Conservation (phyloP, 2,797 vertebrate species). For the Bovichtus diacanthus region DNA sequence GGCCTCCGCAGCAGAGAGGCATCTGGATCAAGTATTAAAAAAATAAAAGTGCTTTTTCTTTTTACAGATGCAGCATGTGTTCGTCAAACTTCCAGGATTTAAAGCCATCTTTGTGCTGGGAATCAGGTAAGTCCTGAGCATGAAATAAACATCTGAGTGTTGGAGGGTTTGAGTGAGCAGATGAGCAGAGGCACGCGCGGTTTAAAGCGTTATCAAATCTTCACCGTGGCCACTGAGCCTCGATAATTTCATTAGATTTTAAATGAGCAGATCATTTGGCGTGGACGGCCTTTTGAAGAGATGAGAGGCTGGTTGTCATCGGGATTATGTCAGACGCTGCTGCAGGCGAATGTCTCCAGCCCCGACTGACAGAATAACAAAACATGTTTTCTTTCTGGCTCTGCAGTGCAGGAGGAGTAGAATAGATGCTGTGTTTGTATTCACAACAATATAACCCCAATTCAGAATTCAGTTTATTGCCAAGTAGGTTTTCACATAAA, state of each 20-base stretch:
- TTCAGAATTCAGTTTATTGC: too few species aligned
- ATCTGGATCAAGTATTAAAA: too few species aligned
- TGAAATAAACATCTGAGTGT: background rate
- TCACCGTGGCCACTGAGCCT: conserved; percentile 10
- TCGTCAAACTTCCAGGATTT: conserved; percentile 91
- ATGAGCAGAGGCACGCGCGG: background rate
- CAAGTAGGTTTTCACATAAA: too few species aligned
- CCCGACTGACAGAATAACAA: background rate
- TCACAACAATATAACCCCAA: background rate
- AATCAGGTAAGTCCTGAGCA: conserved; percentile 87
- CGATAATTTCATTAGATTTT: conserved; percentile 36
- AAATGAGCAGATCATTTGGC: conserved; percentile 26
- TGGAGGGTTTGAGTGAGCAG: background rate
- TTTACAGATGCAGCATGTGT: conserved; percentile 90
- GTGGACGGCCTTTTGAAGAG: conserved; percentile 7
- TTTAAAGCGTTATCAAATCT: conserved; percentile 16
- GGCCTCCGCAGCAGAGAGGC: background rate
- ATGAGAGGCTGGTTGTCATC: conserved; percentile 26
- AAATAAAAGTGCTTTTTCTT: too few species aligned
- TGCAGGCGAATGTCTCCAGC: conserved; percentile 2
- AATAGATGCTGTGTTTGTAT: background rate
- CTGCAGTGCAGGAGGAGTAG: background rate
- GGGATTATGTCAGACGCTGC: conserved; percentile 24
- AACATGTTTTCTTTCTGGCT: background rate
- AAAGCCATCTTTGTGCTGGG: conserved; percentile 88